Base-by-base conservation (phyloP, 2,797 vertebrate genomes). In the Alectoris magna region DNA sequence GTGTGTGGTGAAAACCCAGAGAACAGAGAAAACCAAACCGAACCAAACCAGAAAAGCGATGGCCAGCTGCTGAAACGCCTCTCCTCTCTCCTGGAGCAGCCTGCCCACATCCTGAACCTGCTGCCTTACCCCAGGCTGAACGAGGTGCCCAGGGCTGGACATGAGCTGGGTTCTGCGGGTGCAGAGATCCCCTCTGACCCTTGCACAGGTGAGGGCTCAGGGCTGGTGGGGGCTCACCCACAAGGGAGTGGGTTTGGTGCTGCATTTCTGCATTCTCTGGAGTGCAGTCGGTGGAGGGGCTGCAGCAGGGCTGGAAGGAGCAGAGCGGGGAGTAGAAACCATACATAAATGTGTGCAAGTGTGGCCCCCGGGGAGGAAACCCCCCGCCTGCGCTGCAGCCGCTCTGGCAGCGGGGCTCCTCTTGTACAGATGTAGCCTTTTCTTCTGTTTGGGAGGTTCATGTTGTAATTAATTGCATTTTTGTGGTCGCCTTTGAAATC, bases 81-180 rank as follows among this genome's bases (percentile, higher is more conserved):
- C 68, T 73, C 19, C 41, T 60, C 46, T 44, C n/a, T 49, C 48
- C 31, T 3, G 13, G 18, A 14, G 8, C 90, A 96, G 95, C 91
- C 93, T 1, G 88, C 87, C 80, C 96, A 81, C 8, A 10, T 80
- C 87, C 94, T 87, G 87, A 94, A 95, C 68, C 89, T 81, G 77
- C 93, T 79, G 3, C 94, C 91, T 1, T 95, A 90, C 5, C 77
- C 84, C 49, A 62, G 87, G 77, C 78, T 72, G 80, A 94, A 81
- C 46, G 91, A 75, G 51, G 87, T 82, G 11, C 90, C 87, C 0
- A 64, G 95, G 6, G n/a, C 81, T 0, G 91, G 78, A 4, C 43
- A 87, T 11, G 83, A 94, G 43, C 90, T 94, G 84, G 93, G 93
- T 69, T 78, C 81, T 0, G 87, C 77, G 0, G 38, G 94, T 2